phyloP scores from a whole-genome alignment of 2,113 vertebrate genomes.

The Perognathus longimembris region DNA sequence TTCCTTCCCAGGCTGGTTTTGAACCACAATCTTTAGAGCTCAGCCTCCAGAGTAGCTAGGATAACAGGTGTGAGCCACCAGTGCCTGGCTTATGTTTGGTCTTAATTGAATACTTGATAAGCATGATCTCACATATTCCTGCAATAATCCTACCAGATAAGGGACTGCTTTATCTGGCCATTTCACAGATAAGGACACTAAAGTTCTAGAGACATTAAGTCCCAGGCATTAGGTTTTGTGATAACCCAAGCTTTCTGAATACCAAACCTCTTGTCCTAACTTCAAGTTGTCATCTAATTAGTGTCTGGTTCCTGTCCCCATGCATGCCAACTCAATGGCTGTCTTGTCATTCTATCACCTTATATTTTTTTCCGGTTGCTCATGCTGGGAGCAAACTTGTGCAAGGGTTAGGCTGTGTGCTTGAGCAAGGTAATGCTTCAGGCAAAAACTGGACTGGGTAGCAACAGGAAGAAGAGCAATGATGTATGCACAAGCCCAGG shows the following conservation, averaged over 20 bases:
- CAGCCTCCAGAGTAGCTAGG: too few relatives aligned
- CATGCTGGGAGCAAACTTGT: too few relatives aligned
- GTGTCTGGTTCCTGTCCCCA: neutral
- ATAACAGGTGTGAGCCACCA: too few relatives aligned
- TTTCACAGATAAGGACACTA: slow-evolving; percentile 11
- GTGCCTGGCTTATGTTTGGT: neutral
- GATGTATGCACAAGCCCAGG: neutral
- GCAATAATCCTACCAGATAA: neutral
- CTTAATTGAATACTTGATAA: neutral
- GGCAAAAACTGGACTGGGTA: neutral
- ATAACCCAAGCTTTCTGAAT: neutral
- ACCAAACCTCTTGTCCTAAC: neutral
- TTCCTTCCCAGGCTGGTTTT: too few relatives aligned
- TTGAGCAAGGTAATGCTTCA: too few relatives aligned
- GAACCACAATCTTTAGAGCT: too few relatives aligned
- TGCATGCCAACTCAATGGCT: accelerated
- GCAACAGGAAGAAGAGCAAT: neutral
- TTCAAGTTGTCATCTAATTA: neutral
- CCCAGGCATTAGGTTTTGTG: neutral
- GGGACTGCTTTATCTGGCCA: neutral
- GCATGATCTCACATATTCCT: neutral
- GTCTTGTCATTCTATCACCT: neutral
- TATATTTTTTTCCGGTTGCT: too few relatives aligned
- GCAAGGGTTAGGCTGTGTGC: neutral
- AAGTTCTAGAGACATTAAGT: neutral